Conservation (phyloP, 1,140 invertebrate species). For the Drosophila ogumai region DNA sequence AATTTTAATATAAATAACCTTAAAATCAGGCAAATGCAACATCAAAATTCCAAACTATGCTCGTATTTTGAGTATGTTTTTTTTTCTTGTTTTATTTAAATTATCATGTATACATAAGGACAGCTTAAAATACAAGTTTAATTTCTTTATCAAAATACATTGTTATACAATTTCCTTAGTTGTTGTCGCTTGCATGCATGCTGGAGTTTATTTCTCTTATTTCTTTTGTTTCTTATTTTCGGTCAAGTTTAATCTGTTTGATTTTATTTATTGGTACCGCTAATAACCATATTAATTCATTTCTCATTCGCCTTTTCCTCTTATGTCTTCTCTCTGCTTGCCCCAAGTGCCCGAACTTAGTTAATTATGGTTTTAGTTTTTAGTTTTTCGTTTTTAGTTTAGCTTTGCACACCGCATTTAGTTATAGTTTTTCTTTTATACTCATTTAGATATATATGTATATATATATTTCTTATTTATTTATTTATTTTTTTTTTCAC, state of each 20-base stretch:
- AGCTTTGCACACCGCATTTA: conserved; percentile 57
- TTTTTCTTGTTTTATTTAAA: conserved; percentile 69
- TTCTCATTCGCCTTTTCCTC: not conserved
- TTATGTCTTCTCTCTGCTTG: conserved; percentile 6
- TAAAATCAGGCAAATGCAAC: no score
- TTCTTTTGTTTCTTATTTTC: conserved; percentile 6
- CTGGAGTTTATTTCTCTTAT: conserved; percentile 23
- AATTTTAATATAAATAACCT: no score
- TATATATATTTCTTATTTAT: conserved; percentile 36
- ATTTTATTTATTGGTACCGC: conserved; percentile 40
- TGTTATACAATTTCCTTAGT: conserved; percentile 81
- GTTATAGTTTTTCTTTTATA: conserved; percentile 18
- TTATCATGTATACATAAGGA: conserved; percentile 77
- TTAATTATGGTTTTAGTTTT: conserved; percentile 28
- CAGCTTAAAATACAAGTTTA: conserved; percentile 79
- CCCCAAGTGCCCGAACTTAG: conserved; percentile 43
- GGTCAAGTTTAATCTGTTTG: conserved; percentile 15
- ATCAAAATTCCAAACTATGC: not conserved
- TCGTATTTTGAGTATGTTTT: conserved; percentile 10
- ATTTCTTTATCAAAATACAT: conserved; percentile 83
- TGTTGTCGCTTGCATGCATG: conserved; percentile 44
- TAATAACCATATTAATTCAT: conserved; percentile 10
- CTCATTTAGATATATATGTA: conserved; percentile 43
- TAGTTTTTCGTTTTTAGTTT: conserved; percentile 60
- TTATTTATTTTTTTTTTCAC: conserved; percentile 4